phyloP scores from a whole-genome alignment of 2,113 vertebrate genomes.

The Dasyornis broadbenti region DNA sequence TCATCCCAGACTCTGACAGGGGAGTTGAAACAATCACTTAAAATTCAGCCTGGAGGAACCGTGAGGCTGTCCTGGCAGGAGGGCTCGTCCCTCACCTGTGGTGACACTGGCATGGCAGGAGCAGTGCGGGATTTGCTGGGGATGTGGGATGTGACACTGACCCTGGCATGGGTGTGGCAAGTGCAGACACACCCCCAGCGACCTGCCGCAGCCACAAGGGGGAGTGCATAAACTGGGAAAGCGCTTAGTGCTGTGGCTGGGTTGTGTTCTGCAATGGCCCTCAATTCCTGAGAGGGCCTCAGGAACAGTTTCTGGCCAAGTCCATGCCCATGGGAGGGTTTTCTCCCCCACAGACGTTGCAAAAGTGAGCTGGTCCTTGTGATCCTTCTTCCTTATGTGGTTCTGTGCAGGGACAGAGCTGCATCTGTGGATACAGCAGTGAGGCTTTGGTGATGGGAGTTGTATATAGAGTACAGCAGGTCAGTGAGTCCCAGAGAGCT shows the following conservation, averaged over 20 bases:
- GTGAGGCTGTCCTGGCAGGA: rapidly evolving
- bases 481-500: not conserved
- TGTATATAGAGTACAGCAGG: rapidly evolving
- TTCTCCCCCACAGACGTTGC: not conserved
- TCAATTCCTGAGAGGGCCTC: not conserved
- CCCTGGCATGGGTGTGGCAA: rapidly evolving
- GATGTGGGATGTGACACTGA: rapidly evolving
- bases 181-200: rapidly evolving
- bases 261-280: not conserved
- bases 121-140: not conserved
- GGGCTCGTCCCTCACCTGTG: rapidly evolving
- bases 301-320: not conserved
- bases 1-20: not conserved
- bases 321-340: not conserved
- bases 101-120: rapidly evolving
- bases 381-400: not conserved
- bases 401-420: not conserved
- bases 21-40: not conserved
- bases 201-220: not conserved
- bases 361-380: not conserved
- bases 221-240: rapidly evolving
- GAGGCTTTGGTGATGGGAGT: not conserved
- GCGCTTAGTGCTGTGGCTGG: too few relatives aligned
- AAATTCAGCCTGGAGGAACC: not conserved
- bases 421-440: rapidly evolving